Evolutionary conservation across 1,140 invertebrate species (phyloP), one percentile per base, ranked within the genome.

Genomic region (Cotesia vestalis): DNA sequence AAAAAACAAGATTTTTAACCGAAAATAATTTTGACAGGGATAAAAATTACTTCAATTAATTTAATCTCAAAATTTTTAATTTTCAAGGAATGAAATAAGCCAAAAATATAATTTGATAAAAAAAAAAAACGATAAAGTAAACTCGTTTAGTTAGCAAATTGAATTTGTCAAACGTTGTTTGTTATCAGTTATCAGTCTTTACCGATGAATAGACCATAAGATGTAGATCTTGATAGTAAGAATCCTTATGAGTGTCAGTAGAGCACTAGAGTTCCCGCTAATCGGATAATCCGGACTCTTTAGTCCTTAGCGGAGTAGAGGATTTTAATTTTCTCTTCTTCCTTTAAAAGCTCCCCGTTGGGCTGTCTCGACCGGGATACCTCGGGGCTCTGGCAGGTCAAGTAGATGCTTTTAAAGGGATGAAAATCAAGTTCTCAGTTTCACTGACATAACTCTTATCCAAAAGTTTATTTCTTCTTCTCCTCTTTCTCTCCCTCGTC

Each of bases 271-370:
- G 36, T 27, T 53, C 1, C 67, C 55, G 55, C 51, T 69, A 69
- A 69, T 69, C 67, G 67, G 67, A 69, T 69, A 69, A 69, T 69
- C 67, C 66, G n/a, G 57, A 59, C 27, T 61, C 57, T 69, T 69
- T 59, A 40, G 57, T 59, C 51, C 51, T 20, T 55, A 14, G 14
- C 35, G 38, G 14, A 53, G 60, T 4, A 38, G 46, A 63, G 40
- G 62, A 71, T 63, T 71, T 71, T 71, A 5, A 71, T 63, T 69
- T 36, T 69, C 68, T 27, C n/a, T 71, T 63, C 35, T 14, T 51
- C 51, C 67, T 38, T 59, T 60, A 36, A 46, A 62, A 62, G 61
- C 20, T 63, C 36, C 14, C 20, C 17, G 14, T 63, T 51, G 40
- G 40, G 40, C 40, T 46, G 40, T 46, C 40, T 27, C 27, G 27